These are phyloP conservation scores for Eupithecia centaureata DNA, from an alignment of 2,888 invertebrate species.

Conservation along the genomic window DNA sequence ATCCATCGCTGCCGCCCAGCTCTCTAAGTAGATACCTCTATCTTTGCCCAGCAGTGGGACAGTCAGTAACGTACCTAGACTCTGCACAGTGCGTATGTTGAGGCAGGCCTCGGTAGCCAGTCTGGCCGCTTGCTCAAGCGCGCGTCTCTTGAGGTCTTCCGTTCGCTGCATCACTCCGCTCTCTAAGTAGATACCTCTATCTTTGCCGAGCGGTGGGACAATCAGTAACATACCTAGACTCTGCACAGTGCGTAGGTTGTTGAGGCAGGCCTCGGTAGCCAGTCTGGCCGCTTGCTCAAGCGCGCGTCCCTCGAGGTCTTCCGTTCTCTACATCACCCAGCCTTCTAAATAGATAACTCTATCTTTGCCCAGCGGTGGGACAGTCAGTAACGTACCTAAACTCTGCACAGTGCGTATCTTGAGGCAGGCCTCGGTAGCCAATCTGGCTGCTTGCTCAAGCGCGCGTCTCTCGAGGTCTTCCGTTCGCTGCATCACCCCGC, in stretches of 20 bases:
- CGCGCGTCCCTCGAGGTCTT: constrained; percentile 75
- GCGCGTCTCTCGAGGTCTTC: too few relatives aligned
- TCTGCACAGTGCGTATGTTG: constrained; percentile 86
- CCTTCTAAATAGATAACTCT: background rate
- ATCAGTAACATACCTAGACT: constrained; percentile 75
- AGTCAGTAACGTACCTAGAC: too few relatives aligned
- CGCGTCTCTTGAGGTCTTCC: too few relatives aligned
- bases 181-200: too few relatives aligned
- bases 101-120: constrained; percentile 86
- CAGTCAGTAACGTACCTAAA: too few relatives aligned
- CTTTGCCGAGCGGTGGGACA: constrained; percentile 45
- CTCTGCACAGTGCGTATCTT: constrained; percentile 86
- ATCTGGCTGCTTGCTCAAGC: constrained; percentile 83
- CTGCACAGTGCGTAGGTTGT: constrained; percentile 86
- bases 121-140: constrained; percentile 84
- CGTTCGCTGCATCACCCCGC: too few relatives aligned
- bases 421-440: constrained; percentile 86
- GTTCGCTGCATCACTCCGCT: too few relatives aligned
- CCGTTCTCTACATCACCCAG: background rate
- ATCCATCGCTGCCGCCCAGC: too few relatives aligned
- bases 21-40: background rate
- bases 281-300: constrained; percentile 84
- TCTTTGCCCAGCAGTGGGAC: too few relatives aligned
- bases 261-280: constrained; percentile 86
- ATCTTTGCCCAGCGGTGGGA: too few relatives aligned